Evolutionary conservation across 2,888 invertebrate species (phyloP), one percentile per base, ranked within the genome.

Genomic region (Microctonus hyperodae): DNA sequence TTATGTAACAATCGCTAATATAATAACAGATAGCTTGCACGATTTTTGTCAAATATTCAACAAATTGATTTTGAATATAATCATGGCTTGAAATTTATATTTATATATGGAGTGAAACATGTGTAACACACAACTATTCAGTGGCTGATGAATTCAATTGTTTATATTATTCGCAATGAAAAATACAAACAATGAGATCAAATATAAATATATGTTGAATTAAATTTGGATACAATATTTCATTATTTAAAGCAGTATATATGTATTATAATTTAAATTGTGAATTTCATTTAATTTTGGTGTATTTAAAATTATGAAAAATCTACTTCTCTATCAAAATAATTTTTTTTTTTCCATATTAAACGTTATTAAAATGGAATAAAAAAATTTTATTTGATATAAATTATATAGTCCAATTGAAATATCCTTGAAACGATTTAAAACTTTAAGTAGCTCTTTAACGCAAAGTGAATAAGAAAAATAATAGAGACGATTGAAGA

Each of bases 1-100:
- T 48, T 28, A 48, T 44, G 48, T 25, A 55, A 55, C 10, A 10
- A n/a, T 44, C 23, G 7, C 13, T 25, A 25, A 44, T 44, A 59
- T 59, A 48, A 59, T 28, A 59, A 11, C 20, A n/a, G n/a, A n/a
- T 59, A 44, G 44, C 10, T 11, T 23, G 23, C 7, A 4, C 22
- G 31, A 44, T 59, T 44, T 58, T 44, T 44, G 58, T 58, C 25
- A 40, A 58, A 20, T 22, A 44, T 44, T 44, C n/a, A 48, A 44
- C 44, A 20, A 44, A 44, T 48, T 35, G 35, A 57, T 48, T 59
- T 44, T 28, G n/a, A n/a, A 25, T 44, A 33, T 44, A n/a, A n/a
- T n/a, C n/a, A n/a, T n/a, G n/a, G n/a, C n/a, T 16, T n/a, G n/a
- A 10, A 16, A 28, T 28, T 31, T n/a, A 6, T 25, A 59, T 59